A percentile compares a stretch with the other conserved stretches of the same genome.
These are phyloP conservation scores for Leptoclinus maculatus DNA, from an alignment of 2,797 vertebrate species.

Conservation along the genomic window DNA sequence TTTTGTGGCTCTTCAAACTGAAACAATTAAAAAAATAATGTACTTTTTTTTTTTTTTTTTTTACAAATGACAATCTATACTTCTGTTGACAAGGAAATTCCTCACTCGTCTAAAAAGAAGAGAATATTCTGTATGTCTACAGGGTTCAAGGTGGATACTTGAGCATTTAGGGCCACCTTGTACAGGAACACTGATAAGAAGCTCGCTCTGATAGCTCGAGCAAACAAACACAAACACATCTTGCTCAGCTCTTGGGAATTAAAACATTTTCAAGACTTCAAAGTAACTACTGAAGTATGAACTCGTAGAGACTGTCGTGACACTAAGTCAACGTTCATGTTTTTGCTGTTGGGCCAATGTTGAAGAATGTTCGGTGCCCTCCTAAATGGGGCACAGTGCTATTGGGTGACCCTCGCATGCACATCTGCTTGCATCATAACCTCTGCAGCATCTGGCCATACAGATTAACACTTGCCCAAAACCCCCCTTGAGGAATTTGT, in stretches of 20 bases:
- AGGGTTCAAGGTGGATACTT: conserved; percentile 38
- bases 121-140: conserved; percentile 47
- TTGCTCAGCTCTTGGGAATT: conserved; percentile 26
- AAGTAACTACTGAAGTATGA: conserved; percentile 15
- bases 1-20: neutral
- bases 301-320: neutral
- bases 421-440: conserved; percentile 81
- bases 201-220: conserved; percentile 14
- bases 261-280: conserved; percentile 31
- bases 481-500: conserved; percentile 69
- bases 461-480: conserved; percentile 75
- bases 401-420: conserved; percentile 51
- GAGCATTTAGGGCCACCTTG: conserved; percentile 22
- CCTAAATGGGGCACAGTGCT: conserved; percentile 12
- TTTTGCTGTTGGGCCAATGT: neutral
- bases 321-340: neutral
- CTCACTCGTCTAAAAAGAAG: conserved; percentile 4
- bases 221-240: conserved; percentile 16
- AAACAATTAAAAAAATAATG: neutral
- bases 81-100: conserved; percentile 15
- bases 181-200: conserved; percentile 68
- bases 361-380: conserved; percentile 15
- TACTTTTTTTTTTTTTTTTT: neutral
- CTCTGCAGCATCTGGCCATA: conserved; percentile 17
- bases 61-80: neutral